Evolutionary conservation across 2,888 invertebrate species (phyloP).

Genomic region (Lepetodrilus schrolli): DNA sequence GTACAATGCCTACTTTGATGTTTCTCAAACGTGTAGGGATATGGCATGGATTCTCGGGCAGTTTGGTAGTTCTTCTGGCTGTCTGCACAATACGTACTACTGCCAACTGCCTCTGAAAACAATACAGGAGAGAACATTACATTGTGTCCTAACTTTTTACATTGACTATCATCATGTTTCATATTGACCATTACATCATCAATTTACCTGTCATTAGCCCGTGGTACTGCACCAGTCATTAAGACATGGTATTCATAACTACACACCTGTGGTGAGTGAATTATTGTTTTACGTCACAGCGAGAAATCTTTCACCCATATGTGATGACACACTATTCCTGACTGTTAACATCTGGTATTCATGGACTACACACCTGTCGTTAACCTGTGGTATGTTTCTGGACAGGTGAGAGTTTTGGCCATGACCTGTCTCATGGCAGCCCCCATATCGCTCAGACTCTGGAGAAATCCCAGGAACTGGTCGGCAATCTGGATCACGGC

Average conservation of each 20-base stretch:
- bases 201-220: too few species aligned
- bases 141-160: too few species aligned
- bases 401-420: slow-evolving; percentile 91
- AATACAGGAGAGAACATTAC: too few species aligned
- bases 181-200: too few species aligned
- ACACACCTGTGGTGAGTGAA: too few species aligned
- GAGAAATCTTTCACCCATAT: too few species aligned
- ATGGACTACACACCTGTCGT: slow-evolving; percentile 58
- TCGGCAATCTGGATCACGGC: slow-evolving; percentile 88
- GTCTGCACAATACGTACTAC: slow-evolving; percentile 36
- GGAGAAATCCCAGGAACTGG: slow-evolving; percentile 90
- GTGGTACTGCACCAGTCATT: too few species aligned
- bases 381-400: slow-evolving; percentile 79
- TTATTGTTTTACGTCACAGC: too few species aligned
- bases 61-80: slow-evolving; percentile 54
- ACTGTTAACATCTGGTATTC: too few species aligned
- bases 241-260: too few species aligned
- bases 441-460: slow-evolving; percentile 96
- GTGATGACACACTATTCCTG: too few species aligned
- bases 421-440: slow-evolving; percentile 95
- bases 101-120: neutral
- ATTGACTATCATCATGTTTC: too few species aligned
- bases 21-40: slow-evolving; percentile 63
- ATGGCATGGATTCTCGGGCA: slow-evolving; percentile 41
- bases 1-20: slow-evolving; percentile 59